Base-by-base conservation (phyloP, 2,888 invertebrate genomes). In the Sturmia bella region DNA sequence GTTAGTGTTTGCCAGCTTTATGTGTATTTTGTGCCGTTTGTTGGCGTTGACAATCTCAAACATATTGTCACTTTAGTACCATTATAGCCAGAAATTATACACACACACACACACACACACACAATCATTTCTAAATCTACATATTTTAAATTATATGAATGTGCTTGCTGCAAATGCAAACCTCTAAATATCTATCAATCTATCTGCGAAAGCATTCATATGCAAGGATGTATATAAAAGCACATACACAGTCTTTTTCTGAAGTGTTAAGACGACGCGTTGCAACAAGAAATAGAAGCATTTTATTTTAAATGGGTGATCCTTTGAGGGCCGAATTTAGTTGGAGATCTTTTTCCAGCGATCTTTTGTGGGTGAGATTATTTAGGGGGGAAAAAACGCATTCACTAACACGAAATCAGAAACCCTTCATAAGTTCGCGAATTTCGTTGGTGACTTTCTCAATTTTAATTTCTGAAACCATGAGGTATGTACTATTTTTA, bases 31-130 rank as follows among this genome's bases (percentile, higher is more conserved):
- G 52, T 32, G 4, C 7, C 9, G 3, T 3, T 32, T 32, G 52
- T 73, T 77, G 64, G 52, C 63, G 72, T 45, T 83, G 86, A 81
- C 86, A 85, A 87, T 88, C 87, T 86, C 87, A 86, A 82, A 74
- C 66, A 70, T 82, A 82, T 82, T 78, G 77, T 78, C 82, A 77
- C 74, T 78, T 73, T 57, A 37, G 17, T 56, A 32, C 32, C 32
- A 32, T 32, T 32, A 32, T 32, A 32, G 32, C 32, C 32, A 32
- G 32, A 32, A 32, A 7, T 9, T 32, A 32, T 7, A 32, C 32
- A 32, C 24, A 41, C 15, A 52, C 19, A 52, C 7, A 41, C 24
- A 66, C 4, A 15, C 13, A 13, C 0, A n/a, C n/a, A n/a, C n/a
- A n/a, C n/a, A n/a, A n/a, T n/a, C n/a, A n/a, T n/a, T n/a, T n/a